Evolutionary conservation across 2,888 invertebrate genomes (phyloP).

Genomic region (Pomacea canaliculata): DNA sequence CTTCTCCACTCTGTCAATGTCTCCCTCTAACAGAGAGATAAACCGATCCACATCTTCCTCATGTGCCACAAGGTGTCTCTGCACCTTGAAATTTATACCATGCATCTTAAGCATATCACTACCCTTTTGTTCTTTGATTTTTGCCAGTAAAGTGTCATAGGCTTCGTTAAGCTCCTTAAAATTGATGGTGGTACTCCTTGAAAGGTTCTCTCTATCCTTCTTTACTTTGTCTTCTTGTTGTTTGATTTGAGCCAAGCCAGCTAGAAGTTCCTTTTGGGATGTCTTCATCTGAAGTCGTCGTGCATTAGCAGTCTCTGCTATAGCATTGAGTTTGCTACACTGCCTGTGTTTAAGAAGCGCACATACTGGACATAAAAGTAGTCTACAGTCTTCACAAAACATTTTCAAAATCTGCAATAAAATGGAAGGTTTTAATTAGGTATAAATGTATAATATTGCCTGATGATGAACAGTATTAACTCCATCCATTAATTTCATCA

Average conservation of each 20-base stretch:
- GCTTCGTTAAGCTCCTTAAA: conserved; percentile 19
- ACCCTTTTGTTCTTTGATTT: conserved; percentile 19
- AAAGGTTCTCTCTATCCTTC: conserved; percentile 18
- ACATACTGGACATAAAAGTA: conserved; percentile 22
- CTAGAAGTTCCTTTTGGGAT: conserved; percentile 9
- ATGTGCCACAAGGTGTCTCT: conserved; percentile 16
- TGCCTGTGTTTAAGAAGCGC: conserved; percentile 22
- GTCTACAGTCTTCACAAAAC: conserved; percentile 25
- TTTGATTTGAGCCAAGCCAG: conserved; percentile 6
- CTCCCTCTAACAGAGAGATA: conserved; percentile 10
- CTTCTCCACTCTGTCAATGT: conserved; percentile 13
- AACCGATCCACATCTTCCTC: conserved; percentile 19
- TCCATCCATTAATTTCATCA: too few relatives aligned
- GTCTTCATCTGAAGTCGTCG: conserved; percentile 19
- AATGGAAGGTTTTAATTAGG: background rate
- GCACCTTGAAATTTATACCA: conserved; percentile 1
- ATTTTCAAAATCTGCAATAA: conserved; percentile 23
- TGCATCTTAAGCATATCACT: conserved; percentile 17
- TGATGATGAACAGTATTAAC: too few relatives aligned
- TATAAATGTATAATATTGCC: background rate
- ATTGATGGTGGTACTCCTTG: conserved; percentile 1
- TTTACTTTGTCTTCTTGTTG: conserved; percentile 15
- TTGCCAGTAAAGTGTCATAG: conserved; percentile 5
- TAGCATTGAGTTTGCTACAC: conserved; percentile 22
- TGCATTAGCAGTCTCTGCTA: conserved; percentile 13